phyloP scores from a whole-genome alignment of 2,888 invertebrate genomes.

The Thera obeliscata region DNA sequence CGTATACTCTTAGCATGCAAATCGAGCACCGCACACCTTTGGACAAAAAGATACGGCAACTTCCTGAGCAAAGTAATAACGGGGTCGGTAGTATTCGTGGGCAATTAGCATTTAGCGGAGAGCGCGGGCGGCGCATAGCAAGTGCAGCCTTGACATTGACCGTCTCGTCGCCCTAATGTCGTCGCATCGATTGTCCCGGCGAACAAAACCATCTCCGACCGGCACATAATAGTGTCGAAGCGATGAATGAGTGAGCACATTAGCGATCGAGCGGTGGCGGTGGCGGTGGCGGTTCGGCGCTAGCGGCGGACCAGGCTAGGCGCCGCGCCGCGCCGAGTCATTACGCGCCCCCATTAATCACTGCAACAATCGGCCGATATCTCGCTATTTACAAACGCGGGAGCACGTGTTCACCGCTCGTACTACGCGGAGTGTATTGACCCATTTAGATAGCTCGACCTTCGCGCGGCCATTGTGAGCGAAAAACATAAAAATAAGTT shows the following conservation, averaged over 20 bases:
- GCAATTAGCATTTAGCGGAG: slow-evolving; percentile 65
- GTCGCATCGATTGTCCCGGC: slow-evolving; percentile 73
- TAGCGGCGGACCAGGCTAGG: slow-evolving; percentile 30
- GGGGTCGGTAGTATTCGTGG: slow-evolving; percentile 60
- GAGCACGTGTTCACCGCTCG: slow-evolving; percentile 82
- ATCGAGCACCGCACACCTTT: slow-evolving; percentile 14
- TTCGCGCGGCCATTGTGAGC: slow-evolving; percentile 85
- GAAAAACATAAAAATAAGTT: slow-evolving; percentile 85
- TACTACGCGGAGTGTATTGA: slow-evolving; percentile 84
- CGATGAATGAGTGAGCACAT: slow-evolving; percentile 82
- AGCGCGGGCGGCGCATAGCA: slow-evolving; percentile 64
- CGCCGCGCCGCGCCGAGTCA: slow-evolving; percentile 68
- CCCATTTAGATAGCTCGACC: slow-evolving; percentile 85
- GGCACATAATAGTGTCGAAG: slow-evolving; percentile 75
- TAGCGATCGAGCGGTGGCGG: slow-evolving; percentile 71
- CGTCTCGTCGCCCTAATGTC: slow-evolving; percentile 72
- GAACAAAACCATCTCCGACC: slow-evolving; percentile 77
- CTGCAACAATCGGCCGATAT: slow-evolving; percentile 85
- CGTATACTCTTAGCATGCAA: slow-evolving; percentile 18
- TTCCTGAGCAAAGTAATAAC: slow-evolving; percentile 49
- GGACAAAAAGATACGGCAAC: slow-evolving; percentile 33
- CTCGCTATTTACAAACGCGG: slow-evolving; percentile 84
- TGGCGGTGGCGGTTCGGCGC: slow-evolving; percentile 58
- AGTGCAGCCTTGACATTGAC: slow-evolving; percentile 83
- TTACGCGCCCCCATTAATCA: slow-evolving; percentile 84